Conservation (phyloP, 2,888 invertebrate species). For the Harpalus rufipes region DNA sequence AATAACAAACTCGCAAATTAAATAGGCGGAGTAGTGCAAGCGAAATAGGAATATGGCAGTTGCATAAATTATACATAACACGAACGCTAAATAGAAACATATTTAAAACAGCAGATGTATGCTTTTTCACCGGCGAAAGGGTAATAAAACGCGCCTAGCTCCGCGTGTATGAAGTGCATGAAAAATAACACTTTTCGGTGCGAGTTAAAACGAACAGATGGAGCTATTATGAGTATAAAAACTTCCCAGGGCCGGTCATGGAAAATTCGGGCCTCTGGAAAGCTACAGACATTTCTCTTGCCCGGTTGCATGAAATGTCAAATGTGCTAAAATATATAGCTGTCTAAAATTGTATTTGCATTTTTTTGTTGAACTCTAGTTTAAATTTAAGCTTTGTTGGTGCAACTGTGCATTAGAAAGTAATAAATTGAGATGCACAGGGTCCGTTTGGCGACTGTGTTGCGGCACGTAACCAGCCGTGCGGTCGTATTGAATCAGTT, state of each 20-base stretch:
- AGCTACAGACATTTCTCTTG: no score
- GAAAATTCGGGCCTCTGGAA: no score
- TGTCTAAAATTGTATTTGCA: no score
- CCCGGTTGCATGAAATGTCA: no score
- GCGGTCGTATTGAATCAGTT: no score
- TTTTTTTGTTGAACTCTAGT: no score
- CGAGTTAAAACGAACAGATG: slow-evolving; percentile 60
- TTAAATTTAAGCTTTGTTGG: no score
- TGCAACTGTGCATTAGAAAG: no score
- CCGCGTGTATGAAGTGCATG: slow-evolving; percentile 56
- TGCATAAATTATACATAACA: slow-evolving; percentile 61
- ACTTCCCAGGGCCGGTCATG: slow-evolving; percentile 8
- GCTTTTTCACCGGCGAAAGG: slow-evolving; percentile 46
- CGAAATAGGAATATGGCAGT: slow-evolving; percentile 45
- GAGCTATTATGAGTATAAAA: slow-evolving; percentile 53
- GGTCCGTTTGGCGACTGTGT: no score
- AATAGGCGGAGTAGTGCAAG: slow-evolving; percentile 10
- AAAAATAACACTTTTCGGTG: slow-evolving; percentile 62
- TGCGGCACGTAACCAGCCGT: no score
- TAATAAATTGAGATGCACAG: no score
- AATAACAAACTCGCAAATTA: slow-evolving; percentile 36
- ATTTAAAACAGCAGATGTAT: slow-evolving; percentile 59
- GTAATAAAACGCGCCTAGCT: slow-evolving; percentile 61
- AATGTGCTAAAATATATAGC: no score
- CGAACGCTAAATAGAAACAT: slow-evolving; percentile 63